Evolutionary conservation across 2,113 vertebrate species (phyloP).

Genomic region (Lamprotornis superbus): DNA sequence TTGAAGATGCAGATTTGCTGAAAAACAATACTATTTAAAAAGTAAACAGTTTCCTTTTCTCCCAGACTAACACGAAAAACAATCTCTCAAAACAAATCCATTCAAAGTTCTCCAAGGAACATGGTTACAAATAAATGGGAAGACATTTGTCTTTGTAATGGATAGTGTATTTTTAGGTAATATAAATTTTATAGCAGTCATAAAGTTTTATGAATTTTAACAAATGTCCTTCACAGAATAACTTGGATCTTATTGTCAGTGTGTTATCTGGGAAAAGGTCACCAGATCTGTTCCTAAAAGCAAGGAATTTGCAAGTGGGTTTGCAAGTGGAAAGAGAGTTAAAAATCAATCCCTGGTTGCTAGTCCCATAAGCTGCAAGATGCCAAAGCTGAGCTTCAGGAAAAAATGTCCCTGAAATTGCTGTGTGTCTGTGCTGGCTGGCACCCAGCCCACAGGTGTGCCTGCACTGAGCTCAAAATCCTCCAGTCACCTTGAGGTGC

Average conservation of each 20-base stretch:
- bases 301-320: not conserved
- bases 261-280: not conserved
- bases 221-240: not conserved
- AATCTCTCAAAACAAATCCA: not conserved
- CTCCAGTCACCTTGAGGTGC: not conserved
- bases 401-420: not conserved
- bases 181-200: not conserved
- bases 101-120: not conserved
- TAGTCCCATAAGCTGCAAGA: not conserved
- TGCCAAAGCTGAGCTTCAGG: not conserved
- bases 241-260: not conserved
- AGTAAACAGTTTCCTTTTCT: not conserved
- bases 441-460: not conserved
- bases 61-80: not conserved
- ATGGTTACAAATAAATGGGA: not conserved
- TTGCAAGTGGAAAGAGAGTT: not conserved
- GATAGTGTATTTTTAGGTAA: not conserved
- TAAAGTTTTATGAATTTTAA: not conserved
- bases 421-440: rapidly evolving
- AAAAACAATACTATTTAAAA: not conserved
- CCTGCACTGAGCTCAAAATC: not conserved
- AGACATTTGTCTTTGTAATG: not conserved
- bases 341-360: not conserved
- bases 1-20: not conserved
- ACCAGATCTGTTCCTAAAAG: not conserved